Base-by-base conservation (phyloP, 1,140 invertebrate genomes). In the Paralvinella palmiformis region DNA sequence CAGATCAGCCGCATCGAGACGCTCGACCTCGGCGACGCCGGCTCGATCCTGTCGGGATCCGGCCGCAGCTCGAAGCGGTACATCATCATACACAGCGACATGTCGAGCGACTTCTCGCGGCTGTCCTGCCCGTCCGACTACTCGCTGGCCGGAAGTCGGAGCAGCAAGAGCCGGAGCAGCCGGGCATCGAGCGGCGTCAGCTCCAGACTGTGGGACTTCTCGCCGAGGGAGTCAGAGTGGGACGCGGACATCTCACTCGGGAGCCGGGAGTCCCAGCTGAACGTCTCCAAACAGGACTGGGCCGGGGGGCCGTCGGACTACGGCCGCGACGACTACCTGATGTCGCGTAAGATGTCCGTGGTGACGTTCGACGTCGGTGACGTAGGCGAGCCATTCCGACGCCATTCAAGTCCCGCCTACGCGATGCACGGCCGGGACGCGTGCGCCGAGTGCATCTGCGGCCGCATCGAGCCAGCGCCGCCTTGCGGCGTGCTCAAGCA, bases 1-100 rank as follows among this genome's bases (percentile, higher is more conserved):
- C 62, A 64, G 52, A 64, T 64, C 56, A 64, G 62, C 50, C 62
- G 62, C 32, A 44, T 64, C 1, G 62, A 64, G 36, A 64, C 62
- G 2, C 20, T 64, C 6, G 62, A 64, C 32, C 29, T 57, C 24
- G 53, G 36, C 56, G 62, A 64, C 36, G 62, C 33, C 55, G 62
- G 27, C 20, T 44, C 53, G 15, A 56, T 64, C 31, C 35, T 52
- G 7, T 58, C 53, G 5, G 62, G 53, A n/a, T 24, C 37, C 41
- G 29, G 62, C 15, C 17, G 56, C 17, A 31, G 48, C 20, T 20
- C 35, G 24, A 64, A 64, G 53, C 53, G 56, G 13, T 64, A 59
- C 35, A 64, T 64, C 29, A 64, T 64, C 62, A 53, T 64, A 15
- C 62, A 64, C 55, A 59, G 56, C 22, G 62, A 64, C 44, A n/a